Evolutionary conservation across 1,140 invertebrate species (phyloP), one percentile per base, ranked within the genome.

Genomic region (Solenopsis fugax): DNA sequence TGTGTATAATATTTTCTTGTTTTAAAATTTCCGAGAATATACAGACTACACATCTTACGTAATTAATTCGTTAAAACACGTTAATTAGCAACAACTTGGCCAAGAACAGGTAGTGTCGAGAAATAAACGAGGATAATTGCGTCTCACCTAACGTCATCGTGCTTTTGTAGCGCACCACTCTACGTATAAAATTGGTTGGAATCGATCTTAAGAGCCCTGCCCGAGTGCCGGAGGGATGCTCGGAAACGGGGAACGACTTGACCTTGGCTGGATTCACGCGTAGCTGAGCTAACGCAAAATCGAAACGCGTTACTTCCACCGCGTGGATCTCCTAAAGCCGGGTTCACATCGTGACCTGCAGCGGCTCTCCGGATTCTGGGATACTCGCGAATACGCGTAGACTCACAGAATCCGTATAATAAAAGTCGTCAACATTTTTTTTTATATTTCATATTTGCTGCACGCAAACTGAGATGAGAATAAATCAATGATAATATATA

Each of bases 201-300:
- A 91, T 91, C 90, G 90, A 91, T 91, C 90, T 91, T 91, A 91
- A 88, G 88, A 87, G 86, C 64, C 60, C 78, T 89, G 77, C 86
- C 82, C 86, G 73, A 80, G 88, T 86, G 90, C 82, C 82, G 78
- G 82, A 91, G 90, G 90, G 90, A 93, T 91, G 90, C 92, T 93
- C 89, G 87, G 92, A 93, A 92, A 90, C 93, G 92, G 93, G 93
- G 92, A 93, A 93, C 93, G 94, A 95, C 94, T 95, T 95, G 95
- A 95, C 95, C 95, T 95, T 95, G 95, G 94, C 94, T 95, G 93
- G 94, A 94, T 95, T 95, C 94, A 95, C 95, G 94, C 94, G 94
- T 95, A 95, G 94, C 93, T 95, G 95, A 93, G 92, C 95, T 95
- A 95, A 95, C 94, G 94, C 92, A 95, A 95, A 95, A 95, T 95